Percentiles rank a stretch among this genome's conserved stretches.
phyloP scores from a whole-genome alignment of 2,113 vertebrate species.

The Tetraodon nigroviridis region DNA sequence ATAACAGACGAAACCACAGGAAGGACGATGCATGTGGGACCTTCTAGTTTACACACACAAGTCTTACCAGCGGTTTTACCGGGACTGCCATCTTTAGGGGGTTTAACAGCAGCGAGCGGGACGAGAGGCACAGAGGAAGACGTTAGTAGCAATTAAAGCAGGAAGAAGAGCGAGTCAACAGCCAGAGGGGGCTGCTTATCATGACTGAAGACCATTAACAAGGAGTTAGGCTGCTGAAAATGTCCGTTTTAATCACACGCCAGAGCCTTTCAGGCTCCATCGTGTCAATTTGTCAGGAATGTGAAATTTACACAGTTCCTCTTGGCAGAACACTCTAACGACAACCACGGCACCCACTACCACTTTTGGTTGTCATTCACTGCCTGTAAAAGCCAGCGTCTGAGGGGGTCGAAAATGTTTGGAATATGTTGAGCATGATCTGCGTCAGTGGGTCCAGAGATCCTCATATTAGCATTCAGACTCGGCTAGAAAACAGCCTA shows the following conservation, averaged over 20 bases:
- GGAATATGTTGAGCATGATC: constrained; percentile 24
- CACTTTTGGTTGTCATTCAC: too few relatives aligned
- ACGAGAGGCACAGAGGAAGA: constrained; percentile 77
- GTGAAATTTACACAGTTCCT: constrained; percentile 43
- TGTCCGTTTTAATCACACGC: background rate
- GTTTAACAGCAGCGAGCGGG: constrained; percentile 80
- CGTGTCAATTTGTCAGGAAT: constrained; percentile 23
- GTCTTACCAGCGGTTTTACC: constrained; percentile 96
- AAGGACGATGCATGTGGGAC: too few relatives aligned
- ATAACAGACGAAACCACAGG: constrained; percentile 48
- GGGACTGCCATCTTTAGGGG: constrained; percentile 92
- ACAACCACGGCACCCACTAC: constrained; percentile 12
- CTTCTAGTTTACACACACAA: constrained; percentile 59
- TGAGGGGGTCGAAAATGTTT: constrained; percentile 31
- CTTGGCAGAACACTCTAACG: constrained; percentile 62
- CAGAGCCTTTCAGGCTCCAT: constrained; percentile 1
- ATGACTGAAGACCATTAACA: constrained; percentile 5
- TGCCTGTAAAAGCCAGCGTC: constrained; percentile 60
- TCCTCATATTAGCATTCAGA: too few relatives aligned
- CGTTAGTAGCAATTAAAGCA: constrained; percentile 50
- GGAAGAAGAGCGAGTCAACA: constrained; percentile 31
- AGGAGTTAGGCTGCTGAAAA: constrained; percentile 5
- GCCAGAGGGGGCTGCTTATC: constrained; percentile 26
- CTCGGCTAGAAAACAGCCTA: too few relatives aligned
- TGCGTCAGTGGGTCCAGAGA: background rate